These are phyloP conservation scores for Lasioglossum baleicum DNA, from an alignment of 1,140 invertebrate species.

Conservation along the genomic window DNA sequence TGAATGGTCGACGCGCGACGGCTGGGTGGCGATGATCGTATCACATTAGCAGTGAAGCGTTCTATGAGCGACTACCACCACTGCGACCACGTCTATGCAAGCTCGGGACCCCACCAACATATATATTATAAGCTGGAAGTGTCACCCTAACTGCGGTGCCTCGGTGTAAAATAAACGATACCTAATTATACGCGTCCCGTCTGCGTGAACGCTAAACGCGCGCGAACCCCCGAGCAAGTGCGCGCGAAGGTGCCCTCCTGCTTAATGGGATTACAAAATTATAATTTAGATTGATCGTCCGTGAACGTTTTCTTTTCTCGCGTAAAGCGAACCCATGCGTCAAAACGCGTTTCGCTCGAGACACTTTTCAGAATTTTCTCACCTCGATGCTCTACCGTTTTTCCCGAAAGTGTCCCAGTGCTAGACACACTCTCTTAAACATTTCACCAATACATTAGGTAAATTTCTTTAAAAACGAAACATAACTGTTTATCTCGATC, in stretches of 20 bases:
- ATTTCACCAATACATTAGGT: too few species aligned
- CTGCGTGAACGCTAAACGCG: slow-evolving; percentile 57
- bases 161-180: slow-evolving; percentile 77
- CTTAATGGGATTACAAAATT: slow-evolving; percentile 72
- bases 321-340: neutral
- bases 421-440: too few species aligned
- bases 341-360: neutral
- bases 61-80: slow-evolving; percentile 75
- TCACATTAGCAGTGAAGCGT: slow-evolving; percentile 77
- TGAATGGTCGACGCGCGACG: slow-evolving; percentile 74
- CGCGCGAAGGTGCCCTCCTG: slow-evolving; percentile 62
- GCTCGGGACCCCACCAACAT: slow-evolving; percentile 17
- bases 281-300: slow-evolving; percentile 72
- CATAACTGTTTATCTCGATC: too few species aligned
- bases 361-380: neutral
- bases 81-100: slow-evolving; percentile 54
- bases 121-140: slow-evolving; percentile 28
- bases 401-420: too few species aligned
- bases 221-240: slow-evolving; percentile 64
- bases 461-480: too few species aligned
- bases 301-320: neutral
- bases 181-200: slow-evolving; percentile 77
- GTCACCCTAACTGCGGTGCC: slow-evolving; percentile 54
- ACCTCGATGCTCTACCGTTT: too few species aligned
- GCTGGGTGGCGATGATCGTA: slow-evolving; percentile 74